phyloP scores from a whole-genome alignment of 2,113 vertebrate genomes.

The Datnioides undecimradiatus region DNA sequence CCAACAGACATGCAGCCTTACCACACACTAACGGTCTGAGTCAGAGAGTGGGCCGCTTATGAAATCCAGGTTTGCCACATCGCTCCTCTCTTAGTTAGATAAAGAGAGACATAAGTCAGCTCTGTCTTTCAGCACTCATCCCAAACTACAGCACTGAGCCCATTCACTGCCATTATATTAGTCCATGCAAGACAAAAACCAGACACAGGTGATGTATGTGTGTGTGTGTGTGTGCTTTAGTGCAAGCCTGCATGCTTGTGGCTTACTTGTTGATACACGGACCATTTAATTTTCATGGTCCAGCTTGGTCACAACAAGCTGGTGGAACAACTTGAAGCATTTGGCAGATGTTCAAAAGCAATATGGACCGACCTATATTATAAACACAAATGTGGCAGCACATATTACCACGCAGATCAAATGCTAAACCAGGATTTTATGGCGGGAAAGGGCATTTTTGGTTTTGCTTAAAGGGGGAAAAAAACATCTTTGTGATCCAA shows the following conservation, averaged over 20 bases:
- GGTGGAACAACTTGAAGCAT: conserved; percentile 37
- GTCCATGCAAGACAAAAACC: conserved; percentile 12
- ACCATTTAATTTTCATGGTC: conserved; percentile 66
- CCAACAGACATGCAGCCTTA: conserved; percentile 67
- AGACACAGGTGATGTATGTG: conserved; percentile 35
- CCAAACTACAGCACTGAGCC: conserved; percentile 7
- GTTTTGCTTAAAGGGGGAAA: conserved; percentile 24
- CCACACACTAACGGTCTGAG: conserved; percentile 75
- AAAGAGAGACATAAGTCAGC: conserved; percentile 48
- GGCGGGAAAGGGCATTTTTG: conserved; percentile 14
- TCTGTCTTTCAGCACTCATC: conserved; percentile 47
- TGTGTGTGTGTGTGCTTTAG: conserved; percentile 19
- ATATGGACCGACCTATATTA: conserved; percentile 35
- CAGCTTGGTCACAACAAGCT: conserved; percentile 61
- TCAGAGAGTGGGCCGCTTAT: conserved; percentile 66
- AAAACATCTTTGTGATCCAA: conserved; percentile 35
- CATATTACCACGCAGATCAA: conserved; percentile 41
- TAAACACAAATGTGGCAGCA: conserved; percentile 51
- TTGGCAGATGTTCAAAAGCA: conserved; percentile 70
- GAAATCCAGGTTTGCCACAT: conserved; percentile 77
- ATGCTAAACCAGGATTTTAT: conserved; percentile 41
- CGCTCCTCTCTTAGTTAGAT: conserved; percentile 49
- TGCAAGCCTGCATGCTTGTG: conserved; percentile 40
- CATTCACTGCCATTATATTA: conserved; percentile 20
- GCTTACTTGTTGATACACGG: conserved; percentile 64